Evolutionary conservation across 2,888 invertebrate species (phyloP), one percentile per base, ranked within the genome.

Genomic region (Marronus borbonicus): DNA sequence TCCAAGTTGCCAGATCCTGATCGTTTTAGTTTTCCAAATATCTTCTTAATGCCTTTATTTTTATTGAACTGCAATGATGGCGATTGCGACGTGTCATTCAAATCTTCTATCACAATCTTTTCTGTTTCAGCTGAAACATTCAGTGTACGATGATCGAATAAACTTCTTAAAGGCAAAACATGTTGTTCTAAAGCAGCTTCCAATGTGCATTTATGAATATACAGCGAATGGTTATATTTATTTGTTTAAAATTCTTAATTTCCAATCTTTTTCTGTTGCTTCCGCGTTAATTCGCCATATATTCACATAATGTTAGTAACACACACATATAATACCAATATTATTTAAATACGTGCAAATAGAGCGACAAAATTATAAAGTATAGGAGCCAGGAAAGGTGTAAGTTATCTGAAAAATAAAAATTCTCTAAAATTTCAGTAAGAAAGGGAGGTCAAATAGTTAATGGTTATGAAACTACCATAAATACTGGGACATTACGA

Each of bases 1-100:
- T 94, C 94, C 55, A 94, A 87, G 83, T 91, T 92, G 60, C 93
- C 93, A 58, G 93, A 94, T 50, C 93, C 93, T 78, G 93, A 94
- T 72, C 95, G 90, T 78, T 92, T 91, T 84, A 94, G 89, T 84
- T 92, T 92, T 28, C 93, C 93, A 85, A 94, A 93, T 83, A 94
- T 92, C 83, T 92, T 91, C 80, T 92, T 91, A 78, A 94, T 90
- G 5, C 93, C 93, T 84, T 92, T 91, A 55, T 90, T 90, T 84
- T 92, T 92, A 80, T 82, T 82, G 77, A 88, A 87, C 68, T 89
- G 88, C 50, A 91, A 88, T 14, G 90, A 89, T 10, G 89, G 90
- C 80, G 88, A 89, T 50, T 90, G 90, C 24, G 90, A 88, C 68
- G 89, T 86, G 31, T 86, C 84, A 14, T 87, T 86, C 1, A 83